These are phyloP conservation scores for Notamacropus eugenii DNA, from an alignment of 2,797 vertebrate species.

Conservation along the genomic window DNA sequence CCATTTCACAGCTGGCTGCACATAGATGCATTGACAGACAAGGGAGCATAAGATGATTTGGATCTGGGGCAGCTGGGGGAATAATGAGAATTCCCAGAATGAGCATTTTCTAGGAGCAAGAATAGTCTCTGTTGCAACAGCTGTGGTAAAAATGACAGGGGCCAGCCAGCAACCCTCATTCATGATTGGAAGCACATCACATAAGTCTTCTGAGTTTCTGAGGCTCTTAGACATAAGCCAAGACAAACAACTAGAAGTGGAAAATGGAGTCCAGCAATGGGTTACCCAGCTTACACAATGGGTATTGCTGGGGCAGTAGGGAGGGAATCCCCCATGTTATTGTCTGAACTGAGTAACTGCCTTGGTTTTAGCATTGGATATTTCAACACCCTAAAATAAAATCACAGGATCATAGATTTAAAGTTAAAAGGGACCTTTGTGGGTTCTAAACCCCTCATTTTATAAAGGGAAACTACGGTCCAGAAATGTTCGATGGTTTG, in stretches of 20 bases:
- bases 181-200: background rate
- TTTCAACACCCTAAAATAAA: background rate
- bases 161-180: background rate
- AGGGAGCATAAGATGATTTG: background rate
- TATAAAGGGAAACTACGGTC: background rate
- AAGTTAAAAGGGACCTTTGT: background rate
- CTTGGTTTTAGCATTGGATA: background rate
- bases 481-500: background rate
- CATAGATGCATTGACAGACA: background rate
- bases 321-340: background rate
- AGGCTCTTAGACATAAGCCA: background rate
- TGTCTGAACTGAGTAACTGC: background rate
- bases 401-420: background rate
- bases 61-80: background rate
- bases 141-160: background rate
- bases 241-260: background rate
- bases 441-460: background rate
- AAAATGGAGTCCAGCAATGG: background rate
- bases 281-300: background rate
- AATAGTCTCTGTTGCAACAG: background rate
- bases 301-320: background rate
- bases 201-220: background rate
- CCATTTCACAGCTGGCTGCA: background rate
- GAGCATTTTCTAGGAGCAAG: background rate
- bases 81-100: background rate